Base-by-base conservation (phyloP, 2,888 invertebrate genomes). In the Seira musarum region DNA sequence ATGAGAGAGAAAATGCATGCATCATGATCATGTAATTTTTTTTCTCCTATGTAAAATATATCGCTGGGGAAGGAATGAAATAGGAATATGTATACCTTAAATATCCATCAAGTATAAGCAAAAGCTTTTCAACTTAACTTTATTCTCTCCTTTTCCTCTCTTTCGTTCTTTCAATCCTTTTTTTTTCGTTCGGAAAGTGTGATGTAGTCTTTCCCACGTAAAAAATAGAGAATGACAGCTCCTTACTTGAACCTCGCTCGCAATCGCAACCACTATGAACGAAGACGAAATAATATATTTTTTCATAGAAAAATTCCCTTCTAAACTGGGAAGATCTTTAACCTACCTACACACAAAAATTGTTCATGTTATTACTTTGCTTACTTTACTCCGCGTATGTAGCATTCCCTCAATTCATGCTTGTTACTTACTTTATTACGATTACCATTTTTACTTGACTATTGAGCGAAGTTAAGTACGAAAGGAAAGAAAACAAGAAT, bases 171-270 rank as follows among this genome's bases (percentile, higher is more conserved):
- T 17, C 53, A 53, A 53, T 53, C 53, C 53, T 53, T 53, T 53
- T 53, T 53, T 53, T 53, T 53, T 53, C 53, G 53, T 15, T 53
- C 53, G 53, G 53, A 53, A 53, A 53, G 53, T 53, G 53, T 8
- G 53, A 53, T 53, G 53, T 53, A 53, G 53, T 53, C 53, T 53
- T 53, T 53, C 53, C 53, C 53, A 53, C 53, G 53, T 53, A 53
- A 53, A 53, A 53, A 53, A 53, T 53, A 53, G 53, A 53, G 53
- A 53, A 53, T 53, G 53, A 53, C 53, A 53, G 53, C 53, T 53
- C 53, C 17, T 53, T 2, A 53, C 53, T 53, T 53, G 3, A 30
- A 15, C 6, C 17, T 53, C 53, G 53, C 53, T 40, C 3, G 53
- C 15, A 53, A 53, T 15, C 30, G 8, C 53, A 8, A 53, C 53